Evolutionary conservation across 2,797 vertebrate species (phyloP).

Genomic region (Sparus aurata): DNA sequence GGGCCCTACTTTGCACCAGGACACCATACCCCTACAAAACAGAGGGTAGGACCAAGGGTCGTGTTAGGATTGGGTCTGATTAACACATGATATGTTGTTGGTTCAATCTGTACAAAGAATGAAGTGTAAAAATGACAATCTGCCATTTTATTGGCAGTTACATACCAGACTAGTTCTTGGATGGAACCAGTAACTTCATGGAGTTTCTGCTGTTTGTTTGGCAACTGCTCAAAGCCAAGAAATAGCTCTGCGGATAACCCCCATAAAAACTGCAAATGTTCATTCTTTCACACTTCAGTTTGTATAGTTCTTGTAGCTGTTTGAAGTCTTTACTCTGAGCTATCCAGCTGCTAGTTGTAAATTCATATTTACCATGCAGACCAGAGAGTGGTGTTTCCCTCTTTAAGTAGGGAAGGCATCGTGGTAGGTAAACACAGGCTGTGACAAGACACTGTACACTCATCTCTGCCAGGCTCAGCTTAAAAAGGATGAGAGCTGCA

Average conservation of each 20-base stretch:
- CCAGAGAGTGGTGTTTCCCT: background rate
- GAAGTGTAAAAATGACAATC: background rate
- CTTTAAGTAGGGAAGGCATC: slow-evolving; percentile 4
- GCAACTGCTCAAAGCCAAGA: background rate
- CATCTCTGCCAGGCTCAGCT: slow-evolving; percentile 39
- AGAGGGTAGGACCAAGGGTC: too few relatives aligned
- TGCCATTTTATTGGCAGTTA: background rate
- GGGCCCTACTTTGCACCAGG: too few relatives aligned
- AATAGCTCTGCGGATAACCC: background rate
- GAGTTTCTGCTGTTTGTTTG: background rate
- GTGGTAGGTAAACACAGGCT: background rate
- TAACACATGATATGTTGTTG: background rate
- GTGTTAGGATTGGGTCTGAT: background rate
- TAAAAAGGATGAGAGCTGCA: slow-evolving; percentile 47
- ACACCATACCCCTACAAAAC: too few relatives aligned
- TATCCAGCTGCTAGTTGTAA: background rate
- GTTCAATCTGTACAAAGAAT: background rate
- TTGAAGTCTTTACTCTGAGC: background rate
- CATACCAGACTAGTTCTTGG: slow-evolving; percentile 3
- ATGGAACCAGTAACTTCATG: background rate
- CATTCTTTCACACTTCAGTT: background rate
- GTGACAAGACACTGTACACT: slow-evolving; percentile 37
- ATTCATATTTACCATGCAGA: background rate
- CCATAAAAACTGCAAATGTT: background rate
- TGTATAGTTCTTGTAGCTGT: background rate